phyloP scores from a whole-genome alignment of 2,113 vertebrate species.

The Salminus brasiliensis region DNA sequence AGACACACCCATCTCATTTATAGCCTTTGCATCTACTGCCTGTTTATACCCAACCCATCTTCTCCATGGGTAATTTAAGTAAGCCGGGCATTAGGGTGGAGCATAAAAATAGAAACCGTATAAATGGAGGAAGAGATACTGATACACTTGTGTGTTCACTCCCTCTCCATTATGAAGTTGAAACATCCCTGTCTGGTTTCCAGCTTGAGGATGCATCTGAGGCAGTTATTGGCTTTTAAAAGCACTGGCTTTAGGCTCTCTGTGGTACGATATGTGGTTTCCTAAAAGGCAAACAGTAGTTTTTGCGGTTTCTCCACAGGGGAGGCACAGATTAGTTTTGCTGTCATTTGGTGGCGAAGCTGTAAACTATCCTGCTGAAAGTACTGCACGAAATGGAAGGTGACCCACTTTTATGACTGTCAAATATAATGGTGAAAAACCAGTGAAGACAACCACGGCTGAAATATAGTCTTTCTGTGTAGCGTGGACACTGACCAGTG shows the following conservation, averaged over 20 bases:
- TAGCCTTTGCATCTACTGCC: neutral
- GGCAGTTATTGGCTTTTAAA: conserved; percentile 24
- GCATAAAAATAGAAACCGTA: conserved; percentile 13
- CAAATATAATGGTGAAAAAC: conserved; percentile 35
- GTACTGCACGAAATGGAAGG: conserved; percentile 26
- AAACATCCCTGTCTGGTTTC: conserved; percentile 8
- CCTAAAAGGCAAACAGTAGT: conserved; percentile 49
- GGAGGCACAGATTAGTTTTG: conserved; percentile 40
- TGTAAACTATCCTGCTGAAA: conserved; percentile 52
- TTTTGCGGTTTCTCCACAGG: conserved; percentile 37
- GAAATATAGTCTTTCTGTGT: conserved; percentile 10
- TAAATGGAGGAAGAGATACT: neutral
- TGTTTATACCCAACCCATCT: neutral
- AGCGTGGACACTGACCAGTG: neutral
- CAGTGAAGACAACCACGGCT: neutral
- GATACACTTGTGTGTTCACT: conserved; percentile 2
- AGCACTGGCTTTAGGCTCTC: conserved; percentile 19
- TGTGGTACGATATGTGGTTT: conserved; percentile 44
- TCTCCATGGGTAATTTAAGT: conserved; percentile 9
- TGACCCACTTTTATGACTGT: conserved; percentile 39
- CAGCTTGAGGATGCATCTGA: neutral
- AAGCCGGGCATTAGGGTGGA: neutral
- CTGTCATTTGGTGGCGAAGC: conserved; percentile 36
- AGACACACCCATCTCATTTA: neutral
- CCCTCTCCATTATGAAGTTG: conserved; percentile 12